These are phyloP conservation scores for Catocala nupta DNA, from an alignment of 2,888 invertebrate species.

Conservation along the genomic window DNA sequence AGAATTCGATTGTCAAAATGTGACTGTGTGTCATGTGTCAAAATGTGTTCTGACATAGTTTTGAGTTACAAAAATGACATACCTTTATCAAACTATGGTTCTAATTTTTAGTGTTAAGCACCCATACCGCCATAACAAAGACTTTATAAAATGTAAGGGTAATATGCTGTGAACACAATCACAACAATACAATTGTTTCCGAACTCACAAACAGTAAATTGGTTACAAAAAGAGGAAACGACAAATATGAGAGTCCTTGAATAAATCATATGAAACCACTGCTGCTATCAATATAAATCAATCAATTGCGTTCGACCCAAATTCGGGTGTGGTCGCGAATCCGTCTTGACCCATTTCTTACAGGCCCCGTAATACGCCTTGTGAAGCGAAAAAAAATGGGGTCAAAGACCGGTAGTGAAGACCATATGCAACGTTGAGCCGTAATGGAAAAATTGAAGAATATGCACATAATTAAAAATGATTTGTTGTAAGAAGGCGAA, in stretches of 20 bases:
- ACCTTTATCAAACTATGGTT: too few species aligned
- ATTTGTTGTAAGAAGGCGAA: constrained; percentile 81
- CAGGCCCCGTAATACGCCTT: constrained; percentile 61
- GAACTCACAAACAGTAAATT: constrained; percentile 13
- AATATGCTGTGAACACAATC: neutral
- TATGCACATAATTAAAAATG: constrained; percentile 85
- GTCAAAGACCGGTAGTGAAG: constrained; percentile 64
- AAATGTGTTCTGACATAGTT: too few species aligned
- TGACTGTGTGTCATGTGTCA: too few species aligned
- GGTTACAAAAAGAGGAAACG: constrained; percentile 30
- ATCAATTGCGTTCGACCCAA: constrained; percentile 75
- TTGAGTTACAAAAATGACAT: too few species aligned
- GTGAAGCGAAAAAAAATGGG: constrained; percentile 65
- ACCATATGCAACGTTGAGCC: constrained; percentile 66
- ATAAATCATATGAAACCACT: constrained; percentile 26
- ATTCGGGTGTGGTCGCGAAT: constrained; percentile 62
- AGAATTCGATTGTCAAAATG: too few species aligned
- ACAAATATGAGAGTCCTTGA: constrained; percentile 40
- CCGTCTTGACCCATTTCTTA: constrained; percentile 78
- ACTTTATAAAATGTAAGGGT: neutral
- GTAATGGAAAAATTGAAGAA: constrained; percentile 81
- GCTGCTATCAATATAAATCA: constrained; percentile 60
- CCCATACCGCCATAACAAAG: too few species aligned
- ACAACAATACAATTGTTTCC: neutral
- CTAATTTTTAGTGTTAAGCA: too few species aligned